phyloP scores from a whole-genome alignment of 64 coral and sea anemone species.

The Catalaphyllia jardinei region DNA sequence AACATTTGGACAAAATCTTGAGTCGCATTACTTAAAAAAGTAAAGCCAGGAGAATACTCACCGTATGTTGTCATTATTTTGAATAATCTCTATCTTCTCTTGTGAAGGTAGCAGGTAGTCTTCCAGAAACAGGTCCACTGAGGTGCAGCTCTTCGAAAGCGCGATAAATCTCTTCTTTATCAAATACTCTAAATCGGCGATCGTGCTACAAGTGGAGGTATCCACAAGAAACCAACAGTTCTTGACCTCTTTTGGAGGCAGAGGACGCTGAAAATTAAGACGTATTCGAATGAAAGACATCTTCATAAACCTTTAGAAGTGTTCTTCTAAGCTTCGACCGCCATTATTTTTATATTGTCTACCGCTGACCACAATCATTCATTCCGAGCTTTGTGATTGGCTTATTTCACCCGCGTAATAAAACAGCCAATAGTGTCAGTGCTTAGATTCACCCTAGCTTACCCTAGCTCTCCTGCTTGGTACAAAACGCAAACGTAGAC shows the following conservation, averaged over 20 bases:
- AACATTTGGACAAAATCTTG: too few species aligned
- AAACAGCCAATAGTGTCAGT: neutral
- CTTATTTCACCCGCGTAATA: slow-evolving; percentile 2
- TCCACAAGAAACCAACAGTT: slow-evolving; percentile 84
- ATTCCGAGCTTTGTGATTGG: slow-evolving; percentile 3
- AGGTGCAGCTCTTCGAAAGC: neutral
- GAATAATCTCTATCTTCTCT: slow-evolving; percentile 86
- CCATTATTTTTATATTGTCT: neutral
- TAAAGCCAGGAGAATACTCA: neutral
- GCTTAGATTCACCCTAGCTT: neutral
- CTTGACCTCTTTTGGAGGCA: slow-evolving; percentile 5
- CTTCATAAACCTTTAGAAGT: neutral
- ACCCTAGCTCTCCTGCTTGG: too few species aligned
- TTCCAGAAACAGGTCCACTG: slow-evolving; percentile 56
- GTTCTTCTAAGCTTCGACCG: neutral
- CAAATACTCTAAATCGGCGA: slow-evolving; percentile 76
- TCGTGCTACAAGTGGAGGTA: slow-evolving; percentile 56
- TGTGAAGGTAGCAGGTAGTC: slow-evolving; percentile 70
- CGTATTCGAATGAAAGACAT: slow-evolving; percentile 72
- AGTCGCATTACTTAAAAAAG: neutral
- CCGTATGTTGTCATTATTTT: slow-evolving; percentile 78
- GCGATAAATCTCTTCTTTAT: slow-evolving; percentile 51
- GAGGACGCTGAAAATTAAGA: slow-evolving; percentile 64
- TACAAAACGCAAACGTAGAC: too few species aligned
- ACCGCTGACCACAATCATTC: slow-evolving; percentile 13